phyloP scores from a whole-genome alignment of 1,140 invertebrate species.

The Propsilocerus akamusi region DNA sequence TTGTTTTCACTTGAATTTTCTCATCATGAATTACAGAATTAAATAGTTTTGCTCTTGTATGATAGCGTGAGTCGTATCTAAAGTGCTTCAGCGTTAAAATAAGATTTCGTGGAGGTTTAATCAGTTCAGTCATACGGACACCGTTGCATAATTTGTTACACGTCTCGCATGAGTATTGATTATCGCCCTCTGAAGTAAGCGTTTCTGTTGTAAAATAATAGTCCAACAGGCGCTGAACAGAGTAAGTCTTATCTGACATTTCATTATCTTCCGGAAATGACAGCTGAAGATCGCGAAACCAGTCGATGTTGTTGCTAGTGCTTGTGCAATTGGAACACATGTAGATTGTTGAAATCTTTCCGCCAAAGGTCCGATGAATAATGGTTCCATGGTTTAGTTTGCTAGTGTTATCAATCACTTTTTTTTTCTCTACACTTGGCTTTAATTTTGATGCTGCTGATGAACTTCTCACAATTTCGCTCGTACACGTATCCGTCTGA shows the following conservation, averaged over 20 bases:
- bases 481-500: background rate
- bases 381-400: constrained; percentile 19
- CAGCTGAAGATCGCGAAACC: constrained; percentile 61
- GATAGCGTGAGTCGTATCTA: constrained; percentile 48
- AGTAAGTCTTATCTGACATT: constrained; percentile 29
- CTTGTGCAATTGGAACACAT: constrained; percentile 48
- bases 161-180: constrained; percentile 60
- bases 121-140: constrained; percentile 47
- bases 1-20: constrained; percentile 28
- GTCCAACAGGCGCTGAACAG: constrained; percentile 49
- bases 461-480: background rate
- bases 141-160: constrained; percentile 58
- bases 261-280: constrained; percentile 48
- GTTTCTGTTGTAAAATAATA: constrained; percentile 58
- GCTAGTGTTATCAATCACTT: background rate
- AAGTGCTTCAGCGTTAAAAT: constrained; percentile 68
- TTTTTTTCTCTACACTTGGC: too few relatives aligned
- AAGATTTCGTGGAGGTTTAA: constrained; percentile 51
- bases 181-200: constrained; percentile 45
- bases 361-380: constrained; percentile 52
- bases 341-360: constrained; percentile 48
- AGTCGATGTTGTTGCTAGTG: constrained; percentile 49
- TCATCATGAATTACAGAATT: constrained; percentile 44
- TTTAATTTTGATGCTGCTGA: too few relatives aligned
- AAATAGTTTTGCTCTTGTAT: constrained; percentile 52